A percentile compares a stretch with the other conserved stretches of the same genome.
These are phyloP conservation scores for Exephanes ischioxanthus DNA, from an alignment of 2,888 invertebrate species.

Conservation along the genomic window DNA sequence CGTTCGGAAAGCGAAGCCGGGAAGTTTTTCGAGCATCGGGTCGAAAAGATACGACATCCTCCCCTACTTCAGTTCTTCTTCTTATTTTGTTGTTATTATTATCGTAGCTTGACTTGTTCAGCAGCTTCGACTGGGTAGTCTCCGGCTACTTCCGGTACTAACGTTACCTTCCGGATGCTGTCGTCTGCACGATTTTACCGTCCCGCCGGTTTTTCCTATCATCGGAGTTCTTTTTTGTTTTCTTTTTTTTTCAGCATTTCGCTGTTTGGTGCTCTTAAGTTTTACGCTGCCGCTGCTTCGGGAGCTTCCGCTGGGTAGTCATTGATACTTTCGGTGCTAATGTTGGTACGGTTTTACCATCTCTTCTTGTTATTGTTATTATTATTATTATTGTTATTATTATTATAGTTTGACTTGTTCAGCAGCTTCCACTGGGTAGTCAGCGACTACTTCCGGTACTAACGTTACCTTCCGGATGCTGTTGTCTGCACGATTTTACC, in stretches of 20 bases:
- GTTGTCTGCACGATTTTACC: neutral
- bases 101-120: neutral
- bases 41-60: conserved; percentile 1
- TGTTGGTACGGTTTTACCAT: too few relatives aligned
- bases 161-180: conserved; percentile 11
- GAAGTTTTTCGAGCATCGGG: neutral
- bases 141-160: neutral
- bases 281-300: neutral
- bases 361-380: too few relatives aligned
- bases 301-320: too few relatives aligned
- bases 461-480: conserved; percentile 11
- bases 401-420: neutral
- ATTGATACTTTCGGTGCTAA: neutral
- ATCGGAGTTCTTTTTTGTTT: neutral
- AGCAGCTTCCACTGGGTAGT: neutral
- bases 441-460: neutral
- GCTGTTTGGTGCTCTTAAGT: neutral
- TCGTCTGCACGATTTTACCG: neutral
- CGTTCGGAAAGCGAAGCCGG: neutral
- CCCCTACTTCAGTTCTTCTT: neutral
- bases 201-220: conserved; percentile 1
- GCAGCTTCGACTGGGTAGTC: neutral
- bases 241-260: neutral
- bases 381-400: too few relatives aligned
- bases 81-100: neutral